These are phyloP conservation scores for Epinotia ramella DNA, from an alignment of 2,888 invertebrate genomes.

Conservation along the genomic window DNA sequence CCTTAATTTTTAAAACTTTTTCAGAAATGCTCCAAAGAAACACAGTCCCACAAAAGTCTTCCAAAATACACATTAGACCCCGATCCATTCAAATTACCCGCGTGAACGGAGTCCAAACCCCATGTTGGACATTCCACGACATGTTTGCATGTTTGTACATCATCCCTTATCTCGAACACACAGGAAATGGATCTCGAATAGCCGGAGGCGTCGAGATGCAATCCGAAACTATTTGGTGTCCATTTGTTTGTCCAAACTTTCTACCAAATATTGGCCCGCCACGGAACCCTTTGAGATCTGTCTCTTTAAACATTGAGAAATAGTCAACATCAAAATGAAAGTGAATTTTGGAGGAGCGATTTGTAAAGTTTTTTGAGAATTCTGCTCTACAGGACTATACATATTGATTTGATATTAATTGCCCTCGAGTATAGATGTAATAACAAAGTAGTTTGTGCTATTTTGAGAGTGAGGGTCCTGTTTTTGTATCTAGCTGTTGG, in stretches of 20 bases:
- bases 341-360: constrained; percentile 11
- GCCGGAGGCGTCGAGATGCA: constrained; percentile 38
- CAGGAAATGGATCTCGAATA: constrained; percentile 66
- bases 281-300: constrained; percentile 63
- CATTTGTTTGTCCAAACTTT: constrained; percentile 59
- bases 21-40: too few species aligned
- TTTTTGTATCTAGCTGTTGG: too few species aligned
- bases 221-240: constrained; percentile 54
- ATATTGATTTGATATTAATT: too few species aligned
- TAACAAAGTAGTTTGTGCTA: too few species aligned
- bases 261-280: constrained; percentile 60
- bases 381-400: too few species aligned
- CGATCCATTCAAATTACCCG: constrained; percentile 23
- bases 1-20: too few species aligned
- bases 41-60: background rate
- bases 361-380: background rate
- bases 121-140: constrained; percentile 60
- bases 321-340: constrained; percentile 53
- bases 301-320: constrained; percentile 55
- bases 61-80: constrained; percentile 3
- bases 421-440: too few species aligned
- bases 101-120: constrained; percentile 46
- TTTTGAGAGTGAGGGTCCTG: too few species aligned
- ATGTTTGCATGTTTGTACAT: constrained; percentile 56
- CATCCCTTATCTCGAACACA: constrained; percentile 66